phyloP scores from a whole-genome alignment of 1,140 invertebrate species.

The Drosophila tsacasi region DNA sequence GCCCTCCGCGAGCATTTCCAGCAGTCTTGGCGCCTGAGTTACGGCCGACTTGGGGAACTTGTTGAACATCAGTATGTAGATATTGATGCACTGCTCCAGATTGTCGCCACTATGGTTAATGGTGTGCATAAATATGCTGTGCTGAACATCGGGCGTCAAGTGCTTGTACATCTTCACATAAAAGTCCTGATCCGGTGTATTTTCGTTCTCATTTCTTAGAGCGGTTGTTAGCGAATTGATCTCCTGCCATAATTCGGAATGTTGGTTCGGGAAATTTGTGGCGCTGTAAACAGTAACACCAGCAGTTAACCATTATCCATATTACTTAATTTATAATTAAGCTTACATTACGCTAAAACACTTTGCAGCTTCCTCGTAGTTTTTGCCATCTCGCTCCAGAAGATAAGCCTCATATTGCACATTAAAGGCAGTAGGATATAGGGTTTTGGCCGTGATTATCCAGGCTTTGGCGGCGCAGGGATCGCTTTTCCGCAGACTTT shows the following conservation, averaged over 20 bases:
- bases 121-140: constrained; percentile 91
- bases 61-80: constrained; percentile 91
- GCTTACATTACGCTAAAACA: constrained; percentile 89
- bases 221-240: constrained; percentile 92
- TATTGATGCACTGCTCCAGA: constrained; percentile 93
- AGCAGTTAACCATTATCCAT: background rate
- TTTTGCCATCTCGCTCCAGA: constrained; percentile 92
- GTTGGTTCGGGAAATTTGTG: constrained; percentile 85
- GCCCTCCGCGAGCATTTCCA: constrained; percentile 80
- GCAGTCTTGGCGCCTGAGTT: constrained; percentile 87
- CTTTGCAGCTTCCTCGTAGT: constrained; percentile 93
- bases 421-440: constrained; percentile 94
- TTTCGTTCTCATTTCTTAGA: constrained; percentile 87
- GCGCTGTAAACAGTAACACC: constrained; percentile 63
- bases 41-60: constrained; percentile 92
- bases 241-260: constrained; percentile 91
- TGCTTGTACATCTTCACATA: constrained; percentile 89
- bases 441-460: constrained; percentile 95
- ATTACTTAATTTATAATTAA: constrained; percentile 3
- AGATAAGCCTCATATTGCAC: constrained; percentile 94
- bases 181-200: constrained; percentile 85
- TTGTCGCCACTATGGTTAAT: constrained; percentile 94
- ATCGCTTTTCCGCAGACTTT: constrained; percentile 86
- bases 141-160: constrained; percentile 90
- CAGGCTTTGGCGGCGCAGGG: constrained; percentile 93